These are phyloP conservation scores for Druon quercuslanigerum DNA, from an alignment of 1,140 invertebrate species.

Conservation along the genomic window DNA sequence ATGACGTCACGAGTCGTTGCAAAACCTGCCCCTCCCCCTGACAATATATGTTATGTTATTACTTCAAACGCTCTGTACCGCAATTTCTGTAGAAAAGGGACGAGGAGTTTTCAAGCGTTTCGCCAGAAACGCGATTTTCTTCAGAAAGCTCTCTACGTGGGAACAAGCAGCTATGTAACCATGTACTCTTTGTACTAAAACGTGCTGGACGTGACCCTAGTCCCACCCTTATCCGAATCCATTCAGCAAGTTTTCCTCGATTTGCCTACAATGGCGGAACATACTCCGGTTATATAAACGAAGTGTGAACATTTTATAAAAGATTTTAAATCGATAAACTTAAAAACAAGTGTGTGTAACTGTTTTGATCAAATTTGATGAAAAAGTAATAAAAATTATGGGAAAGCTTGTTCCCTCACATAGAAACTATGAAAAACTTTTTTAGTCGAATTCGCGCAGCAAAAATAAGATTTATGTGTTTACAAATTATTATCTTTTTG, in stretches of 20 bases:
- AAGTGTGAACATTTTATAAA: too few species aligned
- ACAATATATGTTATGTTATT: background rate
- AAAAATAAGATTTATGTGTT: too few species aligned
- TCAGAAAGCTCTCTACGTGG: background rate
- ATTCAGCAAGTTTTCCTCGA: conserved; percentile 8
- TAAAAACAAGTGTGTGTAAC: too few species aligned
- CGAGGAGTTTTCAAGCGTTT: background rate
- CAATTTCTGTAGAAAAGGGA: background rate
- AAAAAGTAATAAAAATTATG: too few species aligned
- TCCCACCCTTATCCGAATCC: background rate
- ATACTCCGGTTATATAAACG: background rate
- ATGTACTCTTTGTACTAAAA: background rate
- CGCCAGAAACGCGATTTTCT: background rate
- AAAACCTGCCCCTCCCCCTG: too few species aligned
- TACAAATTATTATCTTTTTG: too few species aligned
- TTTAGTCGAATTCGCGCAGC: too few species aligned
- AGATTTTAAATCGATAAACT: too few species aligned
- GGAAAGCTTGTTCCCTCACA: too few species aligned
- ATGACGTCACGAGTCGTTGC: too few species aligned
- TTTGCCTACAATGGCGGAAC: background rate
- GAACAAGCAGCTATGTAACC: conserved; percentile 9
- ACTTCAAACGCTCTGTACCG: background rate
- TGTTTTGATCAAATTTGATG: too few species aligned
- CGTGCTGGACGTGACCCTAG: background rate
- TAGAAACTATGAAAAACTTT: too few species aligned